Base-by-base conservation (phyloP, 92 coral and sea anemone genomes). In the Palythoa caribaeorum region DNA sequence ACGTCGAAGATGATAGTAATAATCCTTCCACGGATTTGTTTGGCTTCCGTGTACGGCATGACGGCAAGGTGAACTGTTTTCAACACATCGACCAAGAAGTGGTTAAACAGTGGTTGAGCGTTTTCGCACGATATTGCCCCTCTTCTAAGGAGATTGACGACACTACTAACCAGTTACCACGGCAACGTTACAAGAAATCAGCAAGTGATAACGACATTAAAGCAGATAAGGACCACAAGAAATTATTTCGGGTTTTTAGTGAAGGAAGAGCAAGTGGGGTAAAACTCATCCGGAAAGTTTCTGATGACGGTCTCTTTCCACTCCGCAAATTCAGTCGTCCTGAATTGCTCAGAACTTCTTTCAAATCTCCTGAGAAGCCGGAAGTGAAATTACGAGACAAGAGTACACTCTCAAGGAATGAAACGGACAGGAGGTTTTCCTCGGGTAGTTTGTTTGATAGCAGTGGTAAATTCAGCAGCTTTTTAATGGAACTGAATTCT, bases 251-350 rank as follows among this genome's bases (percentile, higher is more conserved):
- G 88, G 95, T 94, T 1, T 78, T 90, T 1, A 92, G 94, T 75
- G 98, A 96, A 79, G 98, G 98, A 1, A 94, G 93, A 79, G 96
- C 92, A 85, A 90, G 98, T 59, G 95, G 96, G n/a, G 92, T 89
- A 51, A 94, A 86, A 75, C 90, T 93, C 17, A 54, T 87, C 59
- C 92, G 96, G 79, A 90, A 81, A 71, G 90, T 94, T 21, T 93
- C 98, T 17, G 98, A 95, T 66, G 98, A 95, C 69, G 80, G 77
- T n/a, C 72, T 91, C 40, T 92, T 95, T 77, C 73, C 84, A 19
- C 86, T 95, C 19, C 93, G 92, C 55, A 93, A 86, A 54, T 93
- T 94, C 57, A 87, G 86, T 57, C 96, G 98, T 16, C 88, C 98
- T 0, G 98, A 94, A 62, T 69, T 86, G 54, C 93, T 92, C 60